Percentiles rank a stretch among this genome's conserved stretches.
These are phyloP conservation scores for Romanogobio albipinnatus DNA, from an alignment of 2,113 vertebrate species.

Conservation along the genomic window DNA sequence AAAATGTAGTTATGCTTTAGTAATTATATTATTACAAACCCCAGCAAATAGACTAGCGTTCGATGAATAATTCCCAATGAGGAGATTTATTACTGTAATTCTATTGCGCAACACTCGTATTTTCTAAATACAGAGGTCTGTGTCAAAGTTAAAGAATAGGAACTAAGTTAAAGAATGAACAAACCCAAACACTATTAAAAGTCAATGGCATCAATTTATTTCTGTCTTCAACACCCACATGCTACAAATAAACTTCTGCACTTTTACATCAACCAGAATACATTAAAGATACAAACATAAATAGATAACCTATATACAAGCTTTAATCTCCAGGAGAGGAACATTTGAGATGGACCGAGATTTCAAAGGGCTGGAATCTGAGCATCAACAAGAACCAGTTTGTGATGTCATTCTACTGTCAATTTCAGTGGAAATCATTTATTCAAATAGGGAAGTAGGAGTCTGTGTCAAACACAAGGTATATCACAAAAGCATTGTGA, in stretches of 20 bases:
- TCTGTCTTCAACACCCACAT: slow-evolving; percentile 5
- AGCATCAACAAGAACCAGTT: neutral
- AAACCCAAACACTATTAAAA: neutral
- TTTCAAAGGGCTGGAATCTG: slow-evolving; percentile 12
- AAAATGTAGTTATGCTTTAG: neutral
- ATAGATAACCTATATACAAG: slow-evolving; percentile 38
- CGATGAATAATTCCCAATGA: no score
- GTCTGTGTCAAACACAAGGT: neutral
- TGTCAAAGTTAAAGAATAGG: neutral
- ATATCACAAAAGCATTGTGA: neutral
- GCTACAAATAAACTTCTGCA: neutral
- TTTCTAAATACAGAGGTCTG: neutral
- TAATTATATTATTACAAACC: no score
- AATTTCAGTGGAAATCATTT: neutral
- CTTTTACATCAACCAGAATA: slow-evolving; percentile 13
- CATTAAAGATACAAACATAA: slow-evolving; percentile 32
- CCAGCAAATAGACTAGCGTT: no score
- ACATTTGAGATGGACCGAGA: neutral
- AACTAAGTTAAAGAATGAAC: neutral
- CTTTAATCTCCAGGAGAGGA: neutral
- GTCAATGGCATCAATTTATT: neutral
- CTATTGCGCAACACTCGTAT: neutral
- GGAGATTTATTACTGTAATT: no score
- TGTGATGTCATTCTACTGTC: neutral
- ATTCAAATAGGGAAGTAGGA: neutral